Evolutionary conservation across 2,797 vertebrate species (phyloP), one percentile per base, ranked within the genome.

Genomic region (Poecilia velifera): DNA sequence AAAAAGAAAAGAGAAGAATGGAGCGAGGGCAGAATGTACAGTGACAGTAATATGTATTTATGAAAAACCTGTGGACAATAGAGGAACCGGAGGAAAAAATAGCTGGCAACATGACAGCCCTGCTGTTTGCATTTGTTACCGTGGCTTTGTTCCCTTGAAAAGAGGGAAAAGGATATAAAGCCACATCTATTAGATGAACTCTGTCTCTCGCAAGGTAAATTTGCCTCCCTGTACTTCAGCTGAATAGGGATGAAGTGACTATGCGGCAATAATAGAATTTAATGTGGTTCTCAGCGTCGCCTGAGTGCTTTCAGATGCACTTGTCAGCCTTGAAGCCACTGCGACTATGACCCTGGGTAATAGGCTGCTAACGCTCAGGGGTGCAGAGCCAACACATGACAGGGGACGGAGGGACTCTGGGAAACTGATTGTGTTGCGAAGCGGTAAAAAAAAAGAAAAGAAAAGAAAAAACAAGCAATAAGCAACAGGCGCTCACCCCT

Each of bases 111-210:
- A 73, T 62, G 53, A 89, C 86, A 84, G 84, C 89, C 87, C 87
- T 22, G 84, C 84, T 91, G 90, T 93, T 90, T 90, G 87, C 90
- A 93, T 94, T 93, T 93, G 89, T 94, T 89, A 85, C 86, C 12
- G 78, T 78, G 88, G 90, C 91, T 93, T 94, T 94, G 92, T 94
- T 94, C 91, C 86, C 85, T 76, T 90, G 90, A 90, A 93, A 91
- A 93, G 89, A 88, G 90, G 88, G 83, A 88, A 53, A 90, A 91
- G 86, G 87, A 92, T 90, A 93, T 88, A 93, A 93, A 92, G 91
- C 91, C 84, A 92, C 88, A 89, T 95, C 93, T 94, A 94, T 95
- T 95, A 92, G 93, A 92, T 94, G 93, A 94, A 95, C 91, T 90
- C 93, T 89, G 90, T 91, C 90, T 89, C 93, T 90, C 85, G 79